Evolutionary conservation across 2,113 vertebrate species (phyloP), one percentile per base, ranked within the genome.

Genomic region (Scophthalmus maximus): DNA sequence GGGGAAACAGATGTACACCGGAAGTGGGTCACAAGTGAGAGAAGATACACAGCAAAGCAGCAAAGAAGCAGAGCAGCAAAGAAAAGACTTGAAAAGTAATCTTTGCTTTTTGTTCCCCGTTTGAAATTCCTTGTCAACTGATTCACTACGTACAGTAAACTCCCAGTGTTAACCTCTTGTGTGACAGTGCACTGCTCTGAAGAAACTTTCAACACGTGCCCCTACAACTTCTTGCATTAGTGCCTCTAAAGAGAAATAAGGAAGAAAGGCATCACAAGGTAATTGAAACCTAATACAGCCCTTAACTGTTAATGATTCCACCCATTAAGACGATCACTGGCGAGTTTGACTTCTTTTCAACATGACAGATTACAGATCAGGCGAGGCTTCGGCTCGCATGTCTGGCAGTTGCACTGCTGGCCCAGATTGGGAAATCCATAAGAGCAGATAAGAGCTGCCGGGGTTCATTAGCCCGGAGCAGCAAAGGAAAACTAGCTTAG

Each of bases 381-480:
- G 59, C 18, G 46, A 66, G 67, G 61, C 59, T 30, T 60, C 81
- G 56, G 60, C 68, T 70, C 3, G 8, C 66, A 27, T 66, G 64
- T 79, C 73, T 62, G 65, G 75, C 57, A 68, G 64, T 61, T 47
- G 71, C 36, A 51, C 65, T 65, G 59, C 61, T 64, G 44, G 62
- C 61, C 59, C 60, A 80, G 73, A 82, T 49, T 71, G 47, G 76
- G 76, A 82, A 87, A 86, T 91, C 89, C 66, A 90, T 88, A 85
- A 23, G 38, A 83, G 71, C 80, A 87, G 82, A 82, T 85, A 77
- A 75, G 78, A 84, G 74, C 75, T 59, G 56, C 44, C 83, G 58
- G 80, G 63, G 56, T 81, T 90, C 78, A 84, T 89, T 83, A 89
- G 66, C 68, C 55, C 23, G 20, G 44, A 75, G 78, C 68, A 79